These are phyloP conservation scores for Scyliorhinus canicula DNA, from an alignment of 2,797 vertebrate genomes.

Conservation along the genomic window DNA sequence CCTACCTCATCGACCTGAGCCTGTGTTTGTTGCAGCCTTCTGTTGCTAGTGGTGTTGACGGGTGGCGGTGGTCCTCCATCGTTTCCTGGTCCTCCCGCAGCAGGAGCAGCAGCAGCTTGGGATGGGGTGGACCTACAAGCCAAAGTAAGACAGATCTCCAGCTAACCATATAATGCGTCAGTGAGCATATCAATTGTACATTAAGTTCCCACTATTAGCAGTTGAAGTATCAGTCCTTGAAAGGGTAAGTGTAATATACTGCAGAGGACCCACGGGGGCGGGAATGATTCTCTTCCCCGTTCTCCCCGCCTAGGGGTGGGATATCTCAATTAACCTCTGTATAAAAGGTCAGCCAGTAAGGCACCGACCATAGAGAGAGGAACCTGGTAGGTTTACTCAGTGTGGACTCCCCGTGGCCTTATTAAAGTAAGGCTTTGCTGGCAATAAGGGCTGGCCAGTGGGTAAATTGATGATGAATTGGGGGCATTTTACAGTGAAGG, in stretches of 20 bases:
- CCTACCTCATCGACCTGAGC: slow-evolving; percentile 41
- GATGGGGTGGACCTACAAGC: slow-evolving; percentile 38
- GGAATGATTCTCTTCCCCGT: no score
- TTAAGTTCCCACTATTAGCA: not conserved
- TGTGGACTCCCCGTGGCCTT: no score
- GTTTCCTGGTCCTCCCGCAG: not conserved
- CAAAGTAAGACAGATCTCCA: not conserved
- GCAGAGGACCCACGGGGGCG: no score
- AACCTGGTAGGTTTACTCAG: no score
- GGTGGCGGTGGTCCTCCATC: slow-evolving; percentile 28
- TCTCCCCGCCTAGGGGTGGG: no score
- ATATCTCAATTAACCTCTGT: no score
- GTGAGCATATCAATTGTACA: not conserved
- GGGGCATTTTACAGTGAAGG: not conserved
- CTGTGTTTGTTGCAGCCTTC: slow-evolving; percentile 40
- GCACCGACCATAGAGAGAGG: no score
- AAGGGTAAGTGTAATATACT: no score
- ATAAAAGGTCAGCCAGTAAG: no score
- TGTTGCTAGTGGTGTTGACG: slow-evolving; percentile 40
- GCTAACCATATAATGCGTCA: not conserved
- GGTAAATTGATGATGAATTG: not conserved
- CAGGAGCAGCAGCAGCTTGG: not conserved
- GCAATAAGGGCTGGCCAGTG: no score
- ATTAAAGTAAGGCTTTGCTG: no score
- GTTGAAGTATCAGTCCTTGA: not conserved